phyloP scores from a whole-genome alignment of 2,113 vertebrate genomes.

The Phalacrocorax pelagicus region DNA sequence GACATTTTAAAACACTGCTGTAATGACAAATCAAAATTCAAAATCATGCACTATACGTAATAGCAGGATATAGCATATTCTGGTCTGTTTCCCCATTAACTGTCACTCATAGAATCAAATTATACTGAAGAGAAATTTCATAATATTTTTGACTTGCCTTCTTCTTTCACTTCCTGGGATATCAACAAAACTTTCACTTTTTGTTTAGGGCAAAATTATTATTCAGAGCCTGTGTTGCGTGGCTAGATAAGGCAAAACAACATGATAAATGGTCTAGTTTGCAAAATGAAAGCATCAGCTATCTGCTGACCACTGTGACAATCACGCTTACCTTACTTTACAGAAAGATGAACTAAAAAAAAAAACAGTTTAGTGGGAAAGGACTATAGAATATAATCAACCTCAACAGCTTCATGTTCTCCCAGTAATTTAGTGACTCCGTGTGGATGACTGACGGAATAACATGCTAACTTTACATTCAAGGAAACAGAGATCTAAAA shows the following conservation, averaged over 20 bases:
- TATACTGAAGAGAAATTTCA: not conserved
- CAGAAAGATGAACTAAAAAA: not conserved
- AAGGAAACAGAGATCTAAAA: not conserved
- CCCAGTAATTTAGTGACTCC: conserved; percentile 68
- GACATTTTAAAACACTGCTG: not conserved
- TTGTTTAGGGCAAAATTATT: not conserved
- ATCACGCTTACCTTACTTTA: not conserved
- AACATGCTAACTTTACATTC: not conserved
- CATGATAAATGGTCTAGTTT: not conserved
- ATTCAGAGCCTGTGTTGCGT: not conserved
- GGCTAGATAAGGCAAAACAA: not conserved
- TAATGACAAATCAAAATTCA: not conserved
- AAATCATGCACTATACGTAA: not conserved
- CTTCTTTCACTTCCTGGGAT: not conserved
- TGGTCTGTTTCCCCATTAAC: not conserved
- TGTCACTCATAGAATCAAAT: not conserved
- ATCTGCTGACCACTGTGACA: not conserved
- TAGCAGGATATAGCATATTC: not conserved
- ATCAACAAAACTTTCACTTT: not conserved
- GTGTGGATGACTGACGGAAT: conserved; percentile 55
- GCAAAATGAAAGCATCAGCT: not conserved
- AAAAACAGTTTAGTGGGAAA: not conserved
- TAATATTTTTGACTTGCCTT: not conserved
- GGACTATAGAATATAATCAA: not conserved
- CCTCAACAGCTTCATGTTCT: not conserved